A percentile compares a stretch with the other conserved stretches of the same genome.
Evolutionary conservation across 2,797 vertebrate genomes (phyloP).

Genomic region (Epinephelus awoara): DNA sequence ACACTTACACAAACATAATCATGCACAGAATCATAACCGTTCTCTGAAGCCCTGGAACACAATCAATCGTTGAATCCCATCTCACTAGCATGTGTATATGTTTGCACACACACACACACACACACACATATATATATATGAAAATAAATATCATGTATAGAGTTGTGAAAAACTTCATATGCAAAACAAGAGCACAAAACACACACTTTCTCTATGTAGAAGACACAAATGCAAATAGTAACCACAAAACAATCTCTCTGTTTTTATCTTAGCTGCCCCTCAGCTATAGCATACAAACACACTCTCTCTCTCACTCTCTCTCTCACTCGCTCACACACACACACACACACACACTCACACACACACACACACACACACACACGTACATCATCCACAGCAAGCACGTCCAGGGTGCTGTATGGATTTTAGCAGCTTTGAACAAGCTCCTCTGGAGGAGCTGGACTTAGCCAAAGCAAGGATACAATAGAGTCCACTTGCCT

Average conservation of each 20-base stretch:
- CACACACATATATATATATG: slow-evolving; percentile 1
- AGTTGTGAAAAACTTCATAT: slow-evolving; percentile 30
- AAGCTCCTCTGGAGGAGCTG: slow-evolving; percentile 48
- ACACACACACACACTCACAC: slow-evolving; percentile 17
- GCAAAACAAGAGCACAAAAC: slow-evolving; percentile 25
- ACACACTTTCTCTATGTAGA: slow-evolving; percentile 9
- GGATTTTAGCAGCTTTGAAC: slow-evolving; percentile 60
- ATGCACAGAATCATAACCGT: slow-evolving; percentile 35
- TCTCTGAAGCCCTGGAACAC: slow-evolving; percentile 29
- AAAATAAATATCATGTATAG: neutral
- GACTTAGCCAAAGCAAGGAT: slow-evolving; percentile 49
- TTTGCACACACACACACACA: neutral
- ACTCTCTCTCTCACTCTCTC: neutral
- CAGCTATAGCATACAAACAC: slow-evolving; percentile 34
- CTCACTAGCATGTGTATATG: slow-evolving; percentile 3
- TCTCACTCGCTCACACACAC: neutral
- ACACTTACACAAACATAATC: neutral
- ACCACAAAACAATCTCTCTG: slow-evolving; percentile 44
- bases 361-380: slow-evolving; percentile 13
- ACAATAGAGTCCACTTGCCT: slow-evolving; percentile 38
- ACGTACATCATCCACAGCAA: slow-evolving; percentile 11
- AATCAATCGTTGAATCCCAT: slow-evolving; percentile 6
- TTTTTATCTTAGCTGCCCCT: slow-evolving; percentile 53
- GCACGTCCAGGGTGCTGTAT: slow-evolving; percentile 44
- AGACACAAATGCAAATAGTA: slow-evolving; percentile 21